Conservation (phyloP, 35 echinoderm and acorn worm genomes). For the Acanthaster planci region DNA sequence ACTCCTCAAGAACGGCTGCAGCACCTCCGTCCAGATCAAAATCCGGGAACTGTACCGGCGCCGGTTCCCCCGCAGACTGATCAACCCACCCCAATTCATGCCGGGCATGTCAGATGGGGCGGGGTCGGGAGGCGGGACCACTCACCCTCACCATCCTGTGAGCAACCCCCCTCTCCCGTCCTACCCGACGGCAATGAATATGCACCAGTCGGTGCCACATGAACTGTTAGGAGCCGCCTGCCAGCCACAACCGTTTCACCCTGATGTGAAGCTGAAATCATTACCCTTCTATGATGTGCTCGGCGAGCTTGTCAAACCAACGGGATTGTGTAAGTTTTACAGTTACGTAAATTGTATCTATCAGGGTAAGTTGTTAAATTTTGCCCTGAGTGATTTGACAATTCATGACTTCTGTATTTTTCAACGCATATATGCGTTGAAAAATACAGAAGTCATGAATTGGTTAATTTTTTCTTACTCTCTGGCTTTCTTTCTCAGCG, state of each 20-base stretch:
- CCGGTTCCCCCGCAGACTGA: constrained; percentile 82
- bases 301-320: constrained; percentile 91
- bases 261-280: constrained; percentile 75
- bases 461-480: no score
- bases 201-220: constrained; percentile 21
- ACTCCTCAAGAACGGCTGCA: constrained; percentile 85
- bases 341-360: no score
- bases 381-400: no score
- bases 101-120: constrained; percentile 22
- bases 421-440: no score
- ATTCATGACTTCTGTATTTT: no score
- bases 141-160: not conserved
- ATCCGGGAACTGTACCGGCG: constrained; percentile 93
- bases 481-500: no score
- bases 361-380: no score
- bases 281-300: constrained; percentile 90
- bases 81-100: constrained; percentile 64
- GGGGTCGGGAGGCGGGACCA: not conserved
- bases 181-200: constrained; percentile 51
- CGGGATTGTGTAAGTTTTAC: constrained; percentile 83
- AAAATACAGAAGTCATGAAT: no score
- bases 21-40: constrained; percentile 97
- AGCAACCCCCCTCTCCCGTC: constrained; percentile 44
- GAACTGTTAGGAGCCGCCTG: constrained; percentile 35
- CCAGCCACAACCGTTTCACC: constrained; percentile 64